These are phyloP conservation scores for Strigops habroptila DNA, from an alignment of 2,113 vertebrate species.

Conservation along the genomic window DNA sequence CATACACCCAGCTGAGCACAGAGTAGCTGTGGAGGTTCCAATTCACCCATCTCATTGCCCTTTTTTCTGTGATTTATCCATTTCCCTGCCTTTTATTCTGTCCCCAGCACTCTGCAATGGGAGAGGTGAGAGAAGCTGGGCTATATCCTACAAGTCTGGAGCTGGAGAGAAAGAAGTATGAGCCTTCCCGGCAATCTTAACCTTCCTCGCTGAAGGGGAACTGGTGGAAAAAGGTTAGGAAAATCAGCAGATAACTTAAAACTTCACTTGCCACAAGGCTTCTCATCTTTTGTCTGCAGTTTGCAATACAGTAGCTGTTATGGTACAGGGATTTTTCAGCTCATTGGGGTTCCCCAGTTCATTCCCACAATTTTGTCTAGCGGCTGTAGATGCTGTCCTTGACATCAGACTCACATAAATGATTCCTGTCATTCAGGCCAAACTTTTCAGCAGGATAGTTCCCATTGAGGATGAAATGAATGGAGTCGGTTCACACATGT, in stretches of 20 bases:
- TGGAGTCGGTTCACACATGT: conserved; percentile 25
- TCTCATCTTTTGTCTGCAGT: not conserved
- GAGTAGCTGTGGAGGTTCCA: not conserved
- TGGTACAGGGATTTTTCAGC: not conserved
- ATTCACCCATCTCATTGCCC: not conserved
- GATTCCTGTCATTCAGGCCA: not conserved
- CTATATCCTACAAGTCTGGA: not conserved
- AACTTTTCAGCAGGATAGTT: not conserved
- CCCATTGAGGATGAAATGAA: conserved; percentile 42
- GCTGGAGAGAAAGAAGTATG: not conserved
- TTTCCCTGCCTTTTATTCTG: too few species aligned
- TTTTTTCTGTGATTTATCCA: not conserved
- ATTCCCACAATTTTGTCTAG: not conserved
- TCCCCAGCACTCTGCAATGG: not conserved
- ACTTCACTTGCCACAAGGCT: not conserved
- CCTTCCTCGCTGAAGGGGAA: not conserved
- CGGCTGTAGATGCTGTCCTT: not conserved
- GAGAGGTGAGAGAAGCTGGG: not conserved
- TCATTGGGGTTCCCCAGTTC: not conserved
- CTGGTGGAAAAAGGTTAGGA: not conserved
- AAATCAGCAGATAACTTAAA: not conserved
- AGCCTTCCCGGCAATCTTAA: not conserved
- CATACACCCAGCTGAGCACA: not conserved
- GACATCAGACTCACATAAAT: not conserved
- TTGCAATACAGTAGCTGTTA: not conserved